Percentiles rank a stretch among this genome's conserved stretches.
Evolutionary conservation across 2,888 invertebrate genomes (phyloP).

Genomic region (Gryllus longicercus): DNA sequence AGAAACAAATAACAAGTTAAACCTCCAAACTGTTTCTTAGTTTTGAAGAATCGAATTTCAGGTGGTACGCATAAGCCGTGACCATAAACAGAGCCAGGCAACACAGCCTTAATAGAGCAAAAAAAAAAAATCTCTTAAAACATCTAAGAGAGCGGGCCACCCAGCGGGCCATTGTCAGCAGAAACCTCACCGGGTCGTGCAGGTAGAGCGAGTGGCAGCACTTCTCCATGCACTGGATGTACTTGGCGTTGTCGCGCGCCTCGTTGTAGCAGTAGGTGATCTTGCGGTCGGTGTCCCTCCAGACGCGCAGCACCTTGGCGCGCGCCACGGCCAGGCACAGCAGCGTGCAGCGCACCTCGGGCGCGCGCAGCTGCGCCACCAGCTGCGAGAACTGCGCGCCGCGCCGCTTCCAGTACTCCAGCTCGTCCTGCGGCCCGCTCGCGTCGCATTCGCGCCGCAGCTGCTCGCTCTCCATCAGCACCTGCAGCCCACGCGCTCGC

Average conservation of each 20-base stretch:
- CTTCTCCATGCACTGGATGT: conserved; percentile 88
- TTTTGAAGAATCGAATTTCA: too few species aligned
- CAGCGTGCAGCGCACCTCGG: conserved; percentile 56
- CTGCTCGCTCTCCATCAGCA: conserved; percentile 87
- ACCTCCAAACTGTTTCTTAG: too few species aligned
- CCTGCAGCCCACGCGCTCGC: conserved; percentile 45
- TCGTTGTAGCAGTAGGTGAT: conserved; percentile 94
- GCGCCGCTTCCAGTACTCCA: conserved; percentile 94
- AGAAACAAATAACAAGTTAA: too few species aligned
- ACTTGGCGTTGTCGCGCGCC: conserved; percentile 93
- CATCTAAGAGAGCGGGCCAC: too few species aligned
- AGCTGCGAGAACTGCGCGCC: conserved; percentile 90
- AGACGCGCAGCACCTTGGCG: conserved; percentile 74
- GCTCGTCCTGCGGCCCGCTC: conserved; percentile 85
- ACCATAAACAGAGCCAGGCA: too few species aligned
- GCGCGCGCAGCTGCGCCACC: conserved; percentile 67
- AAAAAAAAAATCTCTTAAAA: too few species aligned
- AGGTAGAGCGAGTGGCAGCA: conserved; percentile 91
- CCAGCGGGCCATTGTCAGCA: too few species aligned
- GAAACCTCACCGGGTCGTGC: conserved; percentile 74
- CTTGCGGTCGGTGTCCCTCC: conserved; percentile 83
- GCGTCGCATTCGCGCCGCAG: conserved; percentile 86
- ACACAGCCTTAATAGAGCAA: too few species aligned
- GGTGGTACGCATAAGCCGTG: too few species aligned
- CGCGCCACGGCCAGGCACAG: conserved; percentile 71